These are phyloP conservation scores for Macaria notata DNA, from an alignment of 2,888 invertebrate species.

Conservation along the genomic window DNA sequence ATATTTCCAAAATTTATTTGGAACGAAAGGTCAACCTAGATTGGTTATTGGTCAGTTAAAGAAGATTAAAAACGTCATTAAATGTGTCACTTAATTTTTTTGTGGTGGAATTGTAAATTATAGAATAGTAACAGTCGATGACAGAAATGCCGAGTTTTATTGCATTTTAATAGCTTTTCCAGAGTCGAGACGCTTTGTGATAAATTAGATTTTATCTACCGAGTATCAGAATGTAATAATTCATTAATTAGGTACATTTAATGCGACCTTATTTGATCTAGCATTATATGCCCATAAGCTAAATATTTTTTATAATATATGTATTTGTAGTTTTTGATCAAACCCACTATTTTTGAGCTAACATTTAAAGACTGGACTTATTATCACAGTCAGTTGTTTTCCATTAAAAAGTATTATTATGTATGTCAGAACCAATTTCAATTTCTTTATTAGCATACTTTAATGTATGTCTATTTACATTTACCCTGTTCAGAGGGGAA, in stretches of 20 bases:
- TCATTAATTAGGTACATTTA: not conserved
- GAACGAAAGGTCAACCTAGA: slow-evolving; percentile 8
- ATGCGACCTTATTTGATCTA: not conserved
- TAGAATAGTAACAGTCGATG: slow-evolving; percentile 24
- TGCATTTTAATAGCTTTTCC: slow-evolving; percentile 31
- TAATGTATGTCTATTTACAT: no score
- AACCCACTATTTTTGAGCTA: no score
- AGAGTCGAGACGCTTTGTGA: not conserved
- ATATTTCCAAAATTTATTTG: not conserved
- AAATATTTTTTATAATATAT: no score
- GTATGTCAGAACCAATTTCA: no score
- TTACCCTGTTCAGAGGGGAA: no score
- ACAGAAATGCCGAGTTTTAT: slow-evolving; percentile 29
- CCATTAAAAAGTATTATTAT: no score
- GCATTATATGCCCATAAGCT: no score
- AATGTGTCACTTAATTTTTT: slow-evolving; percentile 30
- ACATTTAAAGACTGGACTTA: no score
- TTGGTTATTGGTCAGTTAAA: slow-evolving; percentile 19
- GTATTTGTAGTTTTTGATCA: no score
- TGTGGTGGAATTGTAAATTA: slow-evolving; percentile 29
- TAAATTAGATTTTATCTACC: slow-evolving; percentile 19
- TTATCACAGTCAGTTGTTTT: no score
- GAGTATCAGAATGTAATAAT: slow-evolving; percentile 5
- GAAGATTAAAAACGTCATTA: slow-evolving; percentile 30
- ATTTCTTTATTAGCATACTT: no score